Percentiles rank a stretch among this genome's conserved stretches.
These are phyloP conservation scores for Odobenus rosmarus DNA, from an alignment of 2,113 vertebrate genomes.

Conservation along the genomic window DNA sequence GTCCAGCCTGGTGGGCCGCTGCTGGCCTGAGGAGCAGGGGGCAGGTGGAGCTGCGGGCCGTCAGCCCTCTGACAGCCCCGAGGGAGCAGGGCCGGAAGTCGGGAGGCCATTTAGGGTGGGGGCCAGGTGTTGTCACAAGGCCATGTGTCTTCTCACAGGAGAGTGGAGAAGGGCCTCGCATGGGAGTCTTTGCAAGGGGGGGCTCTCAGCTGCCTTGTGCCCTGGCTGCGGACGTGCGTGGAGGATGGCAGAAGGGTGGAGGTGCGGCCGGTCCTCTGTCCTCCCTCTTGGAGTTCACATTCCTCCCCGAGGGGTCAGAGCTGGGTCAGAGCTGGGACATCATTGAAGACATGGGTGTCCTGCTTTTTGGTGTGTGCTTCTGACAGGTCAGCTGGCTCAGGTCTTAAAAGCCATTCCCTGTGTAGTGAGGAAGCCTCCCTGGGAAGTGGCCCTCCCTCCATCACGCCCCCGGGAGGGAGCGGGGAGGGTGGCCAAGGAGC, in stretches of 20 bases:
- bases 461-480: not conserved
- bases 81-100: not conserved
- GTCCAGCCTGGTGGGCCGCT: not conserved
- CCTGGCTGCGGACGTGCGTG: not conserved
- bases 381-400: not conserved
- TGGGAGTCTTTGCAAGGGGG: not conserved
- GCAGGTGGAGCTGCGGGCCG: not conserved
- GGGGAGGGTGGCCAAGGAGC: not conserved
- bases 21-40: not conserved
- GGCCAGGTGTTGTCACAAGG: not conserved
- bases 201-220: not conserved
- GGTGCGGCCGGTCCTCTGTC: not conserved
- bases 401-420: not conserved
- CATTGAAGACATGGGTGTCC: rapidly evolving
- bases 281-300: not conserved
- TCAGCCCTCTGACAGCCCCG: not conserved
- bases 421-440: not conserved
- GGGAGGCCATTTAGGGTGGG: not conserved
- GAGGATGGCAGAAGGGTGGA: not conserved
- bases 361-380: not conserved
- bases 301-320: not conserved
- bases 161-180: not conserved
- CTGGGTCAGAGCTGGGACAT: not conserved
- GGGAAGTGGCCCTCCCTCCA: not conserved
- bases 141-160: not conserved